These are phyloP conservation scores for Brachyptera risi DNA, from an alignment of 2,888 invertebrate species.

Conservation along the genomic window DNA sequence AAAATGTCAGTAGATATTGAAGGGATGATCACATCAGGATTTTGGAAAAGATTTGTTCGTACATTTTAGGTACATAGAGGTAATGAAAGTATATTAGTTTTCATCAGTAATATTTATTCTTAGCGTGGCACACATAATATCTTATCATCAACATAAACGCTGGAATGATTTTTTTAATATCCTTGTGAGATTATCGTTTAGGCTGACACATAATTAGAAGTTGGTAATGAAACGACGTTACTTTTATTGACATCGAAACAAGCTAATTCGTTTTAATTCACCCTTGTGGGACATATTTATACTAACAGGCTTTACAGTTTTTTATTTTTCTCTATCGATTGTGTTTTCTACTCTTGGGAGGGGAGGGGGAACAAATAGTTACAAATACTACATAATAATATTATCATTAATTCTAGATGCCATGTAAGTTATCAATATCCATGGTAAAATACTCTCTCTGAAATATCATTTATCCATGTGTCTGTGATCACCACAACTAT, in stretches of 20 bases:
- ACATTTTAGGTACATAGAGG: too few relatives aligned
- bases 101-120: conserved; percentile 24
- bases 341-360: neutral
- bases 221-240: conserved; percentile 23
- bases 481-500: conserved; percentile 7
- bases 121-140: conserved; percentile 30
- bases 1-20: too few relatives aligned
- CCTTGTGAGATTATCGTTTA: conserved; percentile 22
- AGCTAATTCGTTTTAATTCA: conserved; percentile 26
- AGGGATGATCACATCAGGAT: too few relatives aligned
- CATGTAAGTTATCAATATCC: neutral
- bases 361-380: neutral
- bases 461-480: conserved; percentile 1
- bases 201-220: conserved; percentile 29
- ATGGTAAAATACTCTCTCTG: conserved; percentile 16
- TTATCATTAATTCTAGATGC: conserved; percentile 2
- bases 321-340: conserved; percentile 3
- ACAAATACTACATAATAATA: conserved; percentile 4
- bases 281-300: conserved; percentile 7
- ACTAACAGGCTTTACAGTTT: conserved; percentile 15
- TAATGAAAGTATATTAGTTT: too few relatives aligned
- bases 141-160: conserved; percentile 28
- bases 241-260: conserved; percentile 30
- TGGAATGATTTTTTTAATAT: conserved; percentile 25
- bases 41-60: too few relatives aligned